Evolutionary conservation across 2,888 invertebrate species (phyloP), one percentile per base, ranked within the genome.

Genomic region (Aphrophora alni): DNA sequence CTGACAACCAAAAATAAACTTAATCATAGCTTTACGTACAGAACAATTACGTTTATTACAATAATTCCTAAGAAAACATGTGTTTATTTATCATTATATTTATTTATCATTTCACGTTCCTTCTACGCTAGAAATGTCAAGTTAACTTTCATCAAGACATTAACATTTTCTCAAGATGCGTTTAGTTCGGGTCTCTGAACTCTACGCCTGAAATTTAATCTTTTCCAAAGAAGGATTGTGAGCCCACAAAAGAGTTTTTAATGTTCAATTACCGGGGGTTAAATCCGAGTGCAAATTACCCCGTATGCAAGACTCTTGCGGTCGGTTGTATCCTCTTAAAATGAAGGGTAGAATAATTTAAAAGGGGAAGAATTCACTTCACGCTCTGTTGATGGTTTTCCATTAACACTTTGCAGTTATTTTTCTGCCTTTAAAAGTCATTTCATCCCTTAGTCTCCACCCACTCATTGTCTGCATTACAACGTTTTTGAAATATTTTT

Each of bases 271-370:
- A 44, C 44, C 44, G 44, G 44, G n/a, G 44, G 44, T 44, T 44
- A 44, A 44, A 44, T 44, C 44, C 44, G 44, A 44, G 44, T 44
- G 44, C 44, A 44, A 44, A 44, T 44, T 44, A 44, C 44, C 44
- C 44, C 44, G 44, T 44, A 44, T 44, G 44, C 44, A 14, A 44
- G 8, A 44, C 7, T 44, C 44, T 17, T 12, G 44, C 44, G 44
- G 44, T 44, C 59, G 59, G 59, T n/a, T 21, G 59, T 44, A 59
- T n/a, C 59, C 59, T 59, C 59, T 59, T 59, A 59, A 59, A 59
- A 59, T 21, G 59, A 59, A 59, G 59, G 21, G 21, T 21, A 59
- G 59, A 59, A 59, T 59, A 59, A 59, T 59, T 59, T 59, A 59
- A 59, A 59, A 21, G 10, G 59, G 33, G 33, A 33, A 3, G 59